Conservation (phyloP, 1,140 invertebrate species). For the Anadara kagoshimensis region DNA sequence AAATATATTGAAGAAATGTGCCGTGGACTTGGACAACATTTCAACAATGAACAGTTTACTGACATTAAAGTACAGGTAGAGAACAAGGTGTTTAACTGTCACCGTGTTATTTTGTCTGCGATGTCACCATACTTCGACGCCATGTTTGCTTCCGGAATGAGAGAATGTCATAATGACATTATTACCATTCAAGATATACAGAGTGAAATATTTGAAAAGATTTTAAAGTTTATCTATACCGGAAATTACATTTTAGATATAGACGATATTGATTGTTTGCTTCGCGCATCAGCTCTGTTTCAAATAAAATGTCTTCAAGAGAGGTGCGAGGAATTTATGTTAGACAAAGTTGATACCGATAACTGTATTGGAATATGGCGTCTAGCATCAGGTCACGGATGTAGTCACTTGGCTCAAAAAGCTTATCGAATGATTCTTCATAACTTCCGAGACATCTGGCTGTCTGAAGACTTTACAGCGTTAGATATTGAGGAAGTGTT, state of each 20-base stretch:
- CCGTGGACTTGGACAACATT: conserved; percentile 4
- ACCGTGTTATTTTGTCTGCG: conserved; percentile 54
- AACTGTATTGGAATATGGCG: conserved; percentile 93
- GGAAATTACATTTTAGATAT: conserved; percentile 53
- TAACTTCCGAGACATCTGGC: conserved; percentile 52
- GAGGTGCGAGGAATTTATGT: conserved; percentile 90
- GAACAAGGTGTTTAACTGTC: conserved; percentile 49
- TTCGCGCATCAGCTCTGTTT: conserved; percentile 88
- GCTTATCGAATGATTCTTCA: conserved; percentile 47
- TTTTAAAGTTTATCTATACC: conserved; percentile 50
- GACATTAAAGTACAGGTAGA: conserved; percentile 53
- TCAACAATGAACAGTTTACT: conserved; percentile 16
- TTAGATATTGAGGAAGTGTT: conserved; percentile 53
- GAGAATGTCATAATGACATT: conserved; percentile 44
- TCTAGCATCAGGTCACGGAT: conserved; percentile 88
- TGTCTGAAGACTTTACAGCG: conserved; percentile 52
- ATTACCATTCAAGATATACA: conserved; percentile 44
- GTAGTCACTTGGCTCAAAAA: conserved; percentile 40
- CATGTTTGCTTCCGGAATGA: conserved; percentile 63
- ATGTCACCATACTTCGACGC: conserved; percentile 61
- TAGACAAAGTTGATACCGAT: conserved; percentile 90
- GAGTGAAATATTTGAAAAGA: conserved; percentile 37
- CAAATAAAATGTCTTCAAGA: conserved; percentile 88
- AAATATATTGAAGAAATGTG: conserved; percentile 19
- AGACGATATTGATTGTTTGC: conserved; percentile 83